These are phyloP conservation scores for Gobius niger DNA, from an alignment of 2,113 vertebrate genomes.

Conservation along the genomic window DNA sequence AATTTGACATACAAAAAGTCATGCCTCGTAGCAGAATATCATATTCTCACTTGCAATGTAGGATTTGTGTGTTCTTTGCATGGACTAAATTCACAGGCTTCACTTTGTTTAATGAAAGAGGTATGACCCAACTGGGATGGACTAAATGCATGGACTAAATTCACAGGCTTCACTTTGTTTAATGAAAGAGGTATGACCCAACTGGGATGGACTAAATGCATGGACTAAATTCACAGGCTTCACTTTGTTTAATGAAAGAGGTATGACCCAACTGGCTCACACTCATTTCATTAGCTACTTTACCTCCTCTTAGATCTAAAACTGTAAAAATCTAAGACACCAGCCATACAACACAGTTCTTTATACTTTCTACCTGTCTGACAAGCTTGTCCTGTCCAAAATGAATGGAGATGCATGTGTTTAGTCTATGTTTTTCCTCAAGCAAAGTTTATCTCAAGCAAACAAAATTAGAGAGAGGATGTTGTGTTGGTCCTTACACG, in stretches of 20 bases:
- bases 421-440: background rate
- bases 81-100: conserved; percentile 3
- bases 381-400: background rate
- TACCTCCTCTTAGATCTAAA: conserved; percentile 43
- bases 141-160: background rate
- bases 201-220: no score
- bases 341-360: background rate
- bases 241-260: conserved; percentile 5
- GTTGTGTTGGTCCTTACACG: conserved; percentile 57
- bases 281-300: conserved; percentile 19
- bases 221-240: conserved; percentile 5
- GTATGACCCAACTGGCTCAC: conserved; percentile 30
- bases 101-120: conserved; percentile 4
- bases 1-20: background rate
- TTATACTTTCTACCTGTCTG: background rate
- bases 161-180: background rate
- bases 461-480: conserved; percentile 45
- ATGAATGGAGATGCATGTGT: background rate
- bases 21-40: no score
- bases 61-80: background rate
- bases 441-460: conserved; percentile 8
- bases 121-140: conserved; percentile 26
- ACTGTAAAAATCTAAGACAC: conserved; percentile 6
- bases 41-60: background rate
- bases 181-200: conserved; percentile 23